Evolutionary conservation across 2,888 invertebrate genomes (phyloP).

Genomic region (Heliconius ethilla): DNA sequence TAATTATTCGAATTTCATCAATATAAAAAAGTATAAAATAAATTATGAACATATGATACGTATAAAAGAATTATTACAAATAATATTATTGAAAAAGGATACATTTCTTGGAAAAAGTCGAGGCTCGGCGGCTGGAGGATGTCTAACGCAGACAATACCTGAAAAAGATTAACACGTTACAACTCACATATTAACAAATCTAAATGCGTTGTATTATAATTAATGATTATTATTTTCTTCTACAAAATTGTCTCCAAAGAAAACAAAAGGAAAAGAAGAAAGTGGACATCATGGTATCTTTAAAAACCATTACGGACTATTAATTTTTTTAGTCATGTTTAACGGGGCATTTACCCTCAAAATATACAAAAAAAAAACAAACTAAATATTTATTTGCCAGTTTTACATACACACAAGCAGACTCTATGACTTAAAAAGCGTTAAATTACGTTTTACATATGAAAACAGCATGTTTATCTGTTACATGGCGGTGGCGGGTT

Average conservation of each 20-base stretch:
- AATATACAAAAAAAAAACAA: no score
- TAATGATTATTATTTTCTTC: not conserved
- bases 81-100: constrained; percentile 85
- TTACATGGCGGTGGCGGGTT: not conserved
- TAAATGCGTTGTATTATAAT: not conserved
- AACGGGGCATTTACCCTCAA: not conserved
- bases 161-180: constrained; percentile 63
- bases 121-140: constrained; percentile 99
- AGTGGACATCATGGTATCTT: no score
- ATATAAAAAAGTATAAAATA: not conserved
- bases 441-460: constrained; percentile 6
- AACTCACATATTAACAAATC: not conserved
- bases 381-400: not conserved
- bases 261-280: not conserved
- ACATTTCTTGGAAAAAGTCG: constrained; percentile 99
- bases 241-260: not conserved
- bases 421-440: not conserved
- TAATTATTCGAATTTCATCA: not conserved
- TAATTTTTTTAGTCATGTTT: not conserved
- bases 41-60: not conserved
- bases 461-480: constrained; percentile 11
- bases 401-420: not conserved
- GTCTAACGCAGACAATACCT: constrained; percentile 99
- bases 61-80: not conserved
- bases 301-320: not conserved